Percentiles rank a stretch among this genome's conserved stretches.
Conservation (phyloP, 1,140 invertebrate species). For the Atta colombica region DNA sequence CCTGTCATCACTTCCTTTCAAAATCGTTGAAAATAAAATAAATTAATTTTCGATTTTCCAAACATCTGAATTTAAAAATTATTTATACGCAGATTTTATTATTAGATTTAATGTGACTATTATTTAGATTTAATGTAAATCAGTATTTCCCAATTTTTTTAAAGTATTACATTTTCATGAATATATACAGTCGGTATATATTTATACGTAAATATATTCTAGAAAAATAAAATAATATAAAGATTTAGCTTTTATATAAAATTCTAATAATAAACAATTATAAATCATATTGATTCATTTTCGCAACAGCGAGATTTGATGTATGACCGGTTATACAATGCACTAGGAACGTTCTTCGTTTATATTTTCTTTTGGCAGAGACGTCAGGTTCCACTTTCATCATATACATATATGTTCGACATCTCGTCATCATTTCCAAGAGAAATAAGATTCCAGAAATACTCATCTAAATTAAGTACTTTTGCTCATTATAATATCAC, state of each 20-base stretch:
- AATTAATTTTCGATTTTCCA: conserved; percentile 8
- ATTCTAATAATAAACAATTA: conserved; percentile 21
- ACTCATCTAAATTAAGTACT: background rate
- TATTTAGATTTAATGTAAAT: conserved; percentile 9
- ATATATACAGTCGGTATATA: conserved; percentile 1
- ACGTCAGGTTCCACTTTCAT: conserved; percentile 38
- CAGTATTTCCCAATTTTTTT: background rate
- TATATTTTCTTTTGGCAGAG: conserved; percentile 9
- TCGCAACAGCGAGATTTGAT: conserved; percentile 65
- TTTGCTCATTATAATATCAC: conserved; percentile 5
- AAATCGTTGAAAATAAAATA: conserved; percentile 3
- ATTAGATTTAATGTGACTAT: background rate
- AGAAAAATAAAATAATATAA: background rate
- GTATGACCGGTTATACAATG: conserved; percentile 60
- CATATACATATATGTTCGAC: background rate
- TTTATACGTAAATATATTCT: background rate
- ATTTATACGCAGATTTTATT: background rate
- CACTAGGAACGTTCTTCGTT: conserved; percentile 43
- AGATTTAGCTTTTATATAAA: conserved; percentile 1
- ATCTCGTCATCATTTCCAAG: background rate
- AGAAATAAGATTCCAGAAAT: background rate
- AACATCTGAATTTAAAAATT: conserved; percentile 5
- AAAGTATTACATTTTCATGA: background rate
- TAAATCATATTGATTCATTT: conserved; percentile 43
- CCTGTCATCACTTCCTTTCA: conserved; percentile 18